Conservation (phyloP, 2,797 vertebrate genomes). For the Pelobates cultripes region DNA sequence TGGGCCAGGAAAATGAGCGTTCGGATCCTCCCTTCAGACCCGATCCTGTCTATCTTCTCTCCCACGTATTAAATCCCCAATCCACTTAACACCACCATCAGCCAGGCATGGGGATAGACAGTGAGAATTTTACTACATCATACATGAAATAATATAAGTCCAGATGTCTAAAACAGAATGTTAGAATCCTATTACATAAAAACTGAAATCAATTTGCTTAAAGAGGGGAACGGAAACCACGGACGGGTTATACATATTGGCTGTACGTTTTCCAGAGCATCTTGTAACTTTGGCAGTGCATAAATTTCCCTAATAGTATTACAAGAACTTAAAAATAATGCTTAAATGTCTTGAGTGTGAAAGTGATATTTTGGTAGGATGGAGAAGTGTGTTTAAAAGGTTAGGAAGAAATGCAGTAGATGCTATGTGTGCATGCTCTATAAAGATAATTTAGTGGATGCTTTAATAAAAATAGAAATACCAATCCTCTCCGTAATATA, state of each 20-base stretch:
- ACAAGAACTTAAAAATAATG: neutral
- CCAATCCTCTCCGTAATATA: too few species aligned
- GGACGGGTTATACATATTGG: conserved; percentile 34
- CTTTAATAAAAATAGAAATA: too few species aligned
- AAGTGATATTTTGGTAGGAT: neutral
- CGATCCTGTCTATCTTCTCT: conserved; percentile 32
- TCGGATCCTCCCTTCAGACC: conserved; percentile 28
- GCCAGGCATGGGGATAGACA: conserved; percentile 71
- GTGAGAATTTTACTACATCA: conserved; percentile 69
- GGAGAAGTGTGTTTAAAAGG: neutral
- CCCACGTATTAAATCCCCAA: conserved; percentile 34
- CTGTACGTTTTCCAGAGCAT: conserved; percentile 27
- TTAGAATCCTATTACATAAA: conserved; percentile 21
- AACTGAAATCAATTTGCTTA: conserved; percentile 6
- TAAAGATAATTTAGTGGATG: too few species aligned
- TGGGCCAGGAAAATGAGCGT: conserved; percentile 19
- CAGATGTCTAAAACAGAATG: conserved; percentile 28
- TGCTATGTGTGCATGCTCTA: too few species aligned
- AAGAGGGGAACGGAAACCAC: conserved; percentile 26
- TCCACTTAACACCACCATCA: conserved; percentile 46
- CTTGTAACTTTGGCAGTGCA: conserved; percentile 35
- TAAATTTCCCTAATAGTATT: neutral
- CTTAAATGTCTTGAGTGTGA: neutral
- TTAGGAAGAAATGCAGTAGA: neutral
- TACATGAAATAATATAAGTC: conserved; percentile 31